Evolutionary conservation across 2,888 invertebrate species (phyloP).

Genomic region (Apotomis betuletana): DNA sequence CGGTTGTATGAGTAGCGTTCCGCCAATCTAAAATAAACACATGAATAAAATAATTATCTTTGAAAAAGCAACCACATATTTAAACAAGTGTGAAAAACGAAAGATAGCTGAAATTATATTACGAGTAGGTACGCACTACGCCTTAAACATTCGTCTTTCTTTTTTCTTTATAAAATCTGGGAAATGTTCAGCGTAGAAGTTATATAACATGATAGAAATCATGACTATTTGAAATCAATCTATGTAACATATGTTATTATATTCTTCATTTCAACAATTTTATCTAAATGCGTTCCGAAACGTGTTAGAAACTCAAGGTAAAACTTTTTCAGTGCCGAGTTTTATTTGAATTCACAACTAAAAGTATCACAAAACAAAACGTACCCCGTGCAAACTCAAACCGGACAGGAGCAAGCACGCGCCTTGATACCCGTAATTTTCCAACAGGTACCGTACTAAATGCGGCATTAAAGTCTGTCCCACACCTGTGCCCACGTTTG

Average conservation of each 20-base stretch:
- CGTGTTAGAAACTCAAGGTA: not conserved
- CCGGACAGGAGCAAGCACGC: conserved; percentile 86
- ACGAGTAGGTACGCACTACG: no score
- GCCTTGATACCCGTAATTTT: conserved; percentile 85
- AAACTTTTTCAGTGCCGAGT: not conserved
- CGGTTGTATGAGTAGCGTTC: conserved; percentile 84
- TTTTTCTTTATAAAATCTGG: no score
- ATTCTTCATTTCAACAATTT: no score
- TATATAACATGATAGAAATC: no score
- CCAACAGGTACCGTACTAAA: conserved; percentile 85
- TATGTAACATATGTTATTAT: no score
- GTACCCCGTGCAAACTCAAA: conserved; percentile 86
- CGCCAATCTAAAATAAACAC: conserved; percentile 74
- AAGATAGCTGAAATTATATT: no score
- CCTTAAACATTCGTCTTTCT: no score
- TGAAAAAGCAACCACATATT: no score
- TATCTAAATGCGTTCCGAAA: not conserved
- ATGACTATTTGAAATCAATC: no score
- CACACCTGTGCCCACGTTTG: conserved; percentile 89
- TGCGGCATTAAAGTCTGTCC: conserved; percentile 90
- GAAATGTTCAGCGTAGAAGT: no score
- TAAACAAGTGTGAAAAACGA: no score
- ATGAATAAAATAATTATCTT: not conserved
- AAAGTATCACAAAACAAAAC: conserved; percentile 4
- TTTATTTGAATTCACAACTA: conserved; percentile 1